Base-by-base conservation (phyloP, 2,888 invertebrate species). In the Punctoribates punctum region DNA sequence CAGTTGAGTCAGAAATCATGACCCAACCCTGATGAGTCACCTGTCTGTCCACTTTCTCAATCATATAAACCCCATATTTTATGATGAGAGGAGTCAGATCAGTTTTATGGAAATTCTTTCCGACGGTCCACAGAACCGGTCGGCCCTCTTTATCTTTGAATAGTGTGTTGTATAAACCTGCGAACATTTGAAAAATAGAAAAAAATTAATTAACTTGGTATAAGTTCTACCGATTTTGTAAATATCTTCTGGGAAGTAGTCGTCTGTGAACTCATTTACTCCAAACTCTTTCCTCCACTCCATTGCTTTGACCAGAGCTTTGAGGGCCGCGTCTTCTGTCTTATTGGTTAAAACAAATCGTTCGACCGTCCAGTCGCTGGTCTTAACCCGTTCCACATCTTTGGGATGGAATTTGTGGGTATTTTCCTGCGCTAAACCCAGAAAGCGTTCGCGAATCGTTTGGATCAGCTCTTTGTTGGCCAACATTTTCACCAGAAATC, bases 211-310 rank as follows among this genome's bases (percentile, higher is more conserved):
- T n/a, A n/a, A n/a, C n/a, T n/a, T n/a, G 34, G 5, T n/a, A n/a
- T n/a, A n/a, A n/a, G n/a, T n/a, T 3, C 13, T 2, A 15, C 60
- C 60, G 1, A 75, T 34, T 73, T 76, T 60, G 25, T 74, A 77
- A 9, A 77, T 51, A 60, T 77, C 77, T 48, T 60, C 57, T 1
- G 77, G 77, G 73, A 77, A 77, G 20, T 72, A 62, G 23, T 48
- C 27, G 0, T 73, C 67, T 17, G 42, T 27, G 11, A 62, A n/a
- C 11, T 46, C 42, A n/a, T 77, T 73, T 17, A 77, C 62, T 5
- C 34, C 73, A 54, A 73, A 73, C 5, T 48, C 23, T 17, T 77
- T 77, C 0, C 77, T 42, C 76, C 76, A 77, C 34, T 34, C 9
- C 17, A 77, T 48, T 9, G 73, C 57, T 15, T 74, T 60, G 17